Conservation (phyloP, 1,140 invertebrate genomes). For the Ips nitidus region DNA sequence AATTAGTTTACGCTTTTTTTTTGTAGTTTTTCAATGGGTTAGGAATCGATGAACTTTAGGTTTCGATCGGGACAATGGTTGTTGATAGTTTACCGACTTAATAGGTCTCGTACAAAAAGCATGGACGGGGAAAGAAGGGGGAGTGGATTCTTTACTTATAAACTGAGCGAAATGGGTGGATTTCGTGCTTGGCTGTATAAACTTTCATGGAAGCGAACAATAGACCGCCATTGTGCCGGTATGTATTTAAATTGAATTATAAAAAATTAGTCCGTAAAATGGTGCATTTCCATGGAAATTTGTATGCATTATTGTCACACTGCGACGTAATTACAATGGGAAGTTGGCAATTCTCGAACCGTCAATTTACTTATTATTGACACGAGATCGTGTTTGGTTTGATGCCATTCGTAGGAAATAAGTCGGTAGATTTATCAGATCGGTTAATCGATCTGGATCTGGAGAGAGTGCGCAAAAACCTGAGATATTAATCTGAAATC, state of each 20-base stretch:
- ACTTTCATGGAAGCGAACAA: conserved; percentile 27
- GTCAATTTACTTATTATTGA: conserved; percentile 13
- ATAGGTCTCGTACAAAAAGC: neutral
- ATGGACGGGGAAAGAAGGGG: no score
- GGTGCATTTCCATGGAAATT: conserved; percentile 31
- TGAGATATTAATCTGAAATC: conserved; percentile 26
- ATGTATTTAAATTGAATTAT: conserved; percentile 25
- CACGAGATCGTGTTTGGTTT: conserved; percentile 21
- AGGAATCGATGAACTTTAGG: conserved; percentile 25
- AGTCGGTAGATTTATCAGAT: conserved; percentile 15
- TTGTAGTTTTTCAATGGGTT: conserved; percentile 17
- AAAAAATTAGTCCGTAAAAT: conserved; percentile 25
- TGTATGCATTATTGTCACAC: conserved; percentile 24
- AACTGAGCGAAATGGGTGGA: neutral
- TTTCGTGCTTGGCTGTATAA: neutral
- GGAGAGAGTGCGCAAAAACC: conserved; percentile 21
- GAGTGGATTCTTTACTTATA: neutral
- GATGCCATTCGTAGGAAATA: neutral
- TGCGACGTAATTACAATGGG: conserved; percentile 20
- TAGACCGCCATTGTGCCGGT: conserved; percentile 15
- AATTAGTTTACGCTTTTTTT: conserved; percentile 18
- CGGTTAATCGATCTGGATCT: conserved; percentile 23
- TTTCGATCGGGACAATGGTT: conserved; percentile 5
- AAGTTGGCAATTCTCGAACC: conserved; percentile 19
- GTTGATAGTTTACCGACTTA: neutral